A percentile compares a stretch with the other conserved stretches of the same genome.
Conservation (phyloP, 2,113 vertebrate species). For the Corythoichthys haematopterus region DNA sequence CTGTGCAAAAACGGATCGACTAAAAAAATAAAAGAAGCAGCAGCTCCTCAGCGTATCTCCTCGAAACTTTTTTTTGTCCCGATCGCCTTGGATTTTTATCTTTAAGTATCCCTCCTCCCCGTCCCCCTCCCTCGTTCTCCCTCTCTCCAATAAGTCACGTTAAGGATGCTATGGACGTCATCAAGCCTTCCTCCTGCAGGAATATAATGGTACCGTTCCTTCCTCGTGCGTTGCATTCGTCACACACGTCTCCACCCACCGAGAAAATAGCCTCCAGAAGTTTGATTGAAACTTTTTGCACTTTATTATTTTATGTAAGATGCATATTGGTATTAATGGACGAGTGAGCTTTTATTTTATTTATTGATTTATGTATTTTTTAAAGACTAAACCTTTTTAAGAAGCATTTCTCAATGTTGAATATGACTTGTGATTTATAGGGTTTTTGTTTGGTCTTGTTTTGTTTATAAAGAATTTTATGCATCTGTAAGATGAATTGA, state of each 20-base stretch:
- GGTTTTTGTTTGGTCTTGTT: too few species aligned
- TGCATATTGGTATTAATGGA: too few species aligned
- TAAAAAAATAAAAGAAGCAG: slow-evolving; percentile 61
- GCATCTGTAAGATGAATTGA: too few species aligned
- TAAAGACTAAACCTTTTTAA: too few species aligned
- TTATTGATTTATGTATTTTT: too few species aligned
- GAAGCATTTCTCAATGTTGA: too few species aligned
- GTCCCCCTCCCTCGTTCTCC: slow-evolving; percentile 75
- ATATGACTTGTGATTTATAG: too few species aligned
- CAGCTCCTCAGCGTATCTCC: slow-evolving; percentile 69
- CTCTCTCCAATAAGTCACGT: slow-evolving; percentile 85
- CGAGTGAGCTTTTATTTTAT: not conserved
- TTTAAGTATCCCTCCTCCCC: slow-evolving; percentile 80
- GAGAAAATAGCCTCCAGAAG: slow-evolving; percentile 76
- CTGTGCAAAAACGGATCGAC: not conserved
- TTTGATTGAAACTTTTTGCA: slow-evolving; percentile 69
- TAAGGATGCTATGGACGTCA: slow-evolving; percentile 99
- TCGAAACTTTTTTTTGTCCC: slow-evolving; percentile 77
- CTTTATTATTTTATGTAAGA: not conserved
- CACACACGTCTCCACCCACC: slow-evolving; percentile 65
- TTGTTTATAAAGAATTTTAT: too few species aligned
- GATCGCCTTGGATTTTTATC: slow-evolving; percentile 93
- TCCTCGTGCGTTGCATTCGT: slow-evolving; percentile 86
- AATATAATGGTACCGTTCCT: slow-evolving; percentile 81
- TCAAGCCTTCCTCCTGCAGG: slow-evolving; percentile 96